Base-by-base conservation (phyloP, 2,113 vertebrate genomes). In the Channa maculata region DNA sequence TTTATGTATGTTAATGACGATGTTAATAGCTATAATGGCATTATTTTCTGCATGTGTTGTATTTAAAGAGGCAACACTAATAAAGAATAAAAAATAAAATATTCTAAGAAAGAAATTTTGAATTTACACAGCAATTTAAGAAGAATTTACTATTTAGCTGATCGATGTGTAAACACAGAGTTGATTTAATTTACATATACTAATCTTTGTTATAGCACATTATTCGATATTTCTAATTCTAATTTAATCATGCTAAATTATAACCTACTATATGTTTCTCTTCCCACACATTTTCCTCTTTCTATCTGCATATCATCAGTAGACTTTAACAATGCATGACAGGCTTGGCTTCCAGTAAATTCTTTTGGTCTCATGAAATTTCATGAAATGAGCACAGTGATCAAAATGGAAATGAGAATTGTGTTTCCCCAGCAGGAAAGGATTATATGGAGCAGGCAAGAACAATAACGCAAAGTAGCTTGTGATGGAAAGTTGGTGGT, bases 401-500 rank as follows among this genome's bases (percentile, higher is more conserved):
- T 70, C 65, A 62, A 58, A 70, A 74, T 44, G 77, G 67, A 73
- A 73, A 84, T 65, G 63, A 62, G 49, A 43, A 39, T 8, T 36
- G 37, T 75, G 65, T 60, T 73, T 64, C 64, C 41, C 43, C 58
- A 65, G 70, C 55, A 70, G 58, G 74, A 49, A 15, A 36, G 13
- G 58, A 69, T 77, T 77, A 62, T 57, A 61, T 5, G 36, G 9
- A 39, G 49, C 48, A 45, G 45, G 51, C 53, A 53, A 33, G 59
- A 59, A n/a, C 46, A 36, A 37, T 60, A 49, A 64, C 34, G 8
- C 5, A 39, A 33, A 57, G 46, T 11, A 41, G 44, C 50, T n/a
- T 36, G 55, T 51, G 24, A 43, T 50, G 48, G 57, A 51, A 62
- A 3, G 10, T 8, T 8, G 50, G 33, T 12, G 57, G 15, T 4